Percentiles rank a stretch among this genome's conserved stretches.
phyloP scores from a whole-genome alignment of 2,113 vertebrate species.

The Nothocercus julius region DNA sequence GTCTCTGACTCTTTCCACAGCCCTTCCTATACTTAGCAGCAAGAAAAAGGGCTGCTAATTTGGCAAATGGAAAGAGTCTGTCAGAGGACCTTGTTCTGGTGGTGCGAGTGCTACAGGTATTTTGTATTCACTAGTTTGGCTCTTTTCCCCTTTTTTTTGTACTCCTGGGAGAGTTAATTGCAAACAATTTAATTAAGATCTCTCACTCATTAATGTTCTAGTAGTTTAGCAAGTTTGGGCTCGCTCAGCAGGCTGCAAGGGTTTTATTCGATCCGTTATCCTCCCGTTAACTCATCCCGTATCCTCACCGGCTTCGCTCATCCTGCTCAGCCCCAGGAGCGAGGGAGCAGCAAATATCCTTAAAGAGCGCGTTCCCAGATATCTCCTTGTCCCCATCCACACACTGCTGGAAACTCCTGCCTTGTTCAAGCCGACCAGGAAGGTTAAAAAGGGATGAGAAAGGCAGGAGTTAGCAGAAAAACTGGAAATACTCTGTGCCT shows the following conservation, averaged over 20 bases:
- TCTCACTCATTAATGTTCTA: constrained; percentile 73
- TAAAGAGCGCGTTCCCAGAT: constrained; percentile 37
- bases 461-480: neutral
- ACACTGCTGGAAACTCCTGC: neutral
- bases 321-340: constrained; percentile 38
- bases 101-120: constrained; percentile 44
- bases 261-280: constrained; percentile 73
- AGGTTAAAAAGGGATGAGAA: neutral
- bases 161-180: constrained; percentile 73
- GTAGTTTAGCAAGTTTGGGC: constrained; percentile 72
- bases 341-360: constrained; percentile 42
- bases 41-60: neutral
- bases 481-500: neutral
- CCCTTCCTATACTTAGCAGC: fast-evolving
- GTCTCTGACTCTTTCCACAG: fast-evolving
- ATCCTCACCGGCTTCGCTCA: constrained; percentile 26
- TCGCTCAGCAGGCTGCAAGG: constrained; percentile 71
- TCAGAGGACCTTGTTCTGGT: neutral
- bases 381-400: neutral
- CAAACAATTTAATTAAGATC: constrained; percentile 77
- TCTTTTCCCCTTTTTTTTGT: neutral
- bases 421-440: neutral
- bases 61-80: neutral
- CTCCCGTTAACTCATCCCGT: constrained; percentile 53
- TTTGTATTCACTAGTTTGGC: constrained; percentile 47